Base-by-base conservation (phyloP, 1,140 invertebrate genomes). In the Andricus grossulariae region DNA sequence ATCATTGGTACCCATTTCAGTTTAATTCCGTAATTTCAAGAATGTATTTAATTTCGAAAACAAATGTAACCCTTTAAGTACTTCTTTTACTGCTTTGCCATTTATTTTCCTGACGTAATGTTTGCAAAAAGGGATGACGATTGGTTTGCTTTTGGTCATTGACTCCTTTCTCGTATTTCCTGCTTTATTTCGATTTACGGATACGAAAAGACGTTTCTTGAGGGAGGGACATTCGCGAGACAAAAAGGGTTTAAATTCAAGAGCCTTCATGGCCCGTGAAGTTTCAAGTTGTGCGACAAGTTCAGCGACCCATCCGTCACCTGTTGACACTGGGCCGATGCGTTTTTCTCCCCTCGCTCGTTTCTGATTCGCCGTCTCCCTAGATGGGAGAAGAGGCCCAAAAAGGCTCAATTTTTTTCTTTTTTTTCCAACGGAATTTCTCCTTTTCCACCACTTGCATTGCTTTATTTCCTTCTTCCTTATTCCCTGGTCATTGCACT, bases 291-390 rank as follows among this genome's bases (percentile, higher is more conserved):
- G 84, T 84, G 82, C 77, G 78, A 81, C 81, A 79, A 82, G 73
- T 81, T 81, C 80, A 84, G 77, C 51, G 84, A 82, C 75, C 86
- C 88, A 89, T 90, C 85, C 86, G 86, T 90, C 89, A 89, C 86
- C 83, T 80, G 84, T 71, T 89, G 89, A 89, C 89, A 89, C 80
- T 76, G 82, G 83, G 71, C 85, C 85, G 83, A 89, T 88, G 82
- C 85, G 84, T 87, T 88, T 88, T 89, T 83, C 78, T 81, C 81
- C 82, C 73, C 57, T 70, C 72, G 55, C 71, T 75, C 78, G 82
- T 82, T 82, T 86, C 82, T 82, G 86, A 85, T 85, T 83, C 83
- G 81, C 82, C 79, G 83, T 54, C 78, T 72, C 70, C 18, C 0
- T 57, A 78, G 76, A 76, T 74, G 60, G 15, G 51, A 50, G 49